Conservation (phyloP, 2,888 invertebrate genomes). For the Pinctada fucata region DNA sequence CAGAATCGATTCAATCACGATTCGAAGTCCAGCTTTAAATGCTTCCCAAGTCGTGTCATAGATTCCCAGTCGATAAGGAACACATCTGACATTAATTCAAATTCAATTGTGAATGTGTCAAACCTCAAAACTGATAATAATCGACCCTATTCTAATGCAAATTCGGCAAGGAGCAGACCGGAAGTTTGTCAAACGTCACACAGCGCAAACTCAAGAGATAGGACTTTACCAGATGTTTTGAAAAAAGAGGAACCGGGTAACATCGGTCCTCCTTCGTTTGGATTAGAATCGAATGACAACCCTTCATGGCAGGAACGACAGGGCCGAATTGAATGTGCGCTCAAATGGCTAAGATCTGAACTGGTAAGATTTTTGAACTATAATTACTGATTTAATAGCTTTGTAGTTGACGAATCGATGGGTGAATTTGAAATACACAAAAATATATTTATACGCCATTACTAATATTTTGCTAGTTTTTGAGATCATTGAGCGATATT, state of each 20-base stretch:
- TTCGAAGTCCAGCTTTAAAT: constrained; percentile 8
- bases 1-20: background rate
- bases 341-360: constrained; percentile 41
- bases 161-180: background rate
- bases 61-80: constrained; percentile 21
- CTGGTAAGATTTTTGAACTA: constrained; percentile 26
- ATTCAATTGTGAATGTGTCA: background rate
- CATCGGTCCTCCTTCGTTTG: constrained; percentile 19
- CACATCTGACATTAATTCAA: background rate
- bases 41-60: constrained; percentile 28
- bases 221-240: constrained; percentile 30
- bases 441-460: too few species aligned
- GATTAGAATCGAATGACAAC: constrained; percentile 19
- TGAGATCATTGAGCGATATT: too few species aligned
- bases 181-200: constrained; percentile 1
- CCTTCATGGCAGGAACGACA: constrained; percentile 30
- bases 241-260: constrained; percentile 10
- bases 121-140: background rate
- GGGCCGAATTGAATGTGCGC: constrained; percentile 37
- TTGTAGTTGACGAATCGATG: too few species aligned
- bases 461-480: too few species aligned
- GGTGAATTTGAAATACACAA: too few species aligned
- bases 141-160: background rate
- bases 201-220: constrained; percentile 6
- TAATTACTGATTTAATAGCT: too few species aligned